Evolutionary conservation across 2,797 vertebrate genomes (phyloP).

Genomic region (Platyrinchus mystaceus): DNA sequence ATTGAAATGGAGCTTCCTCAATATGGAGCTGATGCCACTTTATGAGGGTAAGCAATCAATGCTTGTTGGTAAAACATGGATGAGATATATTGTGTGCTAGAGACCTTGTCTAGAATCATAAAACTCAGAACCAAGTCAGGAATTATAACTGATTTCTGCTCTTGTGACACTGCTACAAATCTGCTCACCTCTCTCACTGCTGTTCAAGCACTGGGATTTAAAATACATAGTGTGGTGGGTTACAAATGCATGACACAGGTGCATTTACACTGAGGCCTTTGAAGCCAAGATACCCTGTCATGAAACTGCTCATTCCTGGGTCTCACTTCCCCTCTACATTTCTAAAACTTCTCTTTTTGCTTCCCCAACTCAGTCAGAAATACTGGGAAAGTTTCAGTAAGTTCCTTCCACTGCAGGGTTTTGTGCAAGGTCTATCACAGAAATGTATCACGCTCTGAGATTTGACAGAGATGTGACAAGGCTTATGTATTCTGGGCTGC

Average conservation of each 20-base stretch:
- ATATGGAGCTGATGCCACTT: background rate
- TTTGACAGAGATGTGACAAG: slow-evolving; percentile 23
- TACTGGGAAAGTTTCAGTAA: background rate
- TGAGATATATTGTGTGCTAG: background rate
- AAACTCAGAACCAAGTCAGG: background rate
- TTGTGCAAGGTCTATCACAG: background rate
- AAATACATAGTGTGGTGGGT: background rate
- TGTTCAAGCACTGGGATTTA: background rate
- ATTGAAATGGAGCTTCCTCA: background rate
- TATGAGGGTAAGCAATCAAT: background rate
- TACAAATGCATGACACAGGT: background rate
- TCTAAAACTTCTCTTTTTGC: background rate
- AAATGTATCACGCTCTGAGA: background rate
- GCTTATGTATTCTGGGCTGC: background rate
- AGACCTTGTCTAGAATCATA: background rate
- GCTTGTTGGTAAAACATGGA: background rate
- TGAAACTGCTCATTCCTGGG: background rate
- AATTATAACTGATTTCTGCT: background rate
- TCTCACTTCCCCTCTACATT: background rate
- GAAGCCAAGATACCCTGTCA: background rate
- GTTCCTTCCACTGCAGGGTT: background rate
- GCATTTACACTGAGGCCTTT: background rate
- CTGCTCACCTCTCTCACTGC: background rate
- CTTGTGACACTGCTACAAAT: background rate
- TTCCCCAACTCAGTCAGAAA: background rate